Evolutionary conservation across 2,888 invertebrate species (phyloP).

Genomic region (Aporophyla lueneburgensis): DNA sequence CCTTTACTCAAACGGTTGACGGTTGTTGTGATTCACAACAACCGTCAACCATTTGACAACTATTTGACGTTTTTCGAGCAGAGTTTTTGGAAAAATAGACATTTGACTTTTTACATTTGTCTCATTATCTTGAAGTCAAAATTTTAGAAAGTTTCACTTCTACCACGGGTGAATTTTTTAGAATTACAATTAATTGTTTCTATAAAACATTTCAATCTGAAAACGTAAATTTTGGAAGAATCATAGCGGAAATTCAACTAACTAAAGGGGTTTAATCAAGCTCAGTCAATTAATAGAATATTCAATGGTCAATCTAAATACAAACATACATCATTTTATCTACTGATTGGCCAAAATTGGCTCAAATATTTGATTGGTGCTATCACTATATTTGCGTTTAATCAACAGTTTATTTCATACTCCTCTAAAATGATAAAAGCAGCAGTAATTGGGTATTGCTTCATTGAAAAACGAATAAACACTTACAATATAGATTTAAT

Average conservation of each 20-base stretch:
- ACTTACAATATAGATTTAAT: neutral
- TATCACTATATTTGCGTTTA: conserved; percentile 10
- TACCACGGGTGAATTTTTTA: no score
- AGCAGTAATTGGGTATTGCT: neutral
- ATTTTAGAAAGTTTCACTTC: no score
- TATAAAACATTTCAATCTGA: neutral
- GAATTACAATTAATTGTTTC: neutral
- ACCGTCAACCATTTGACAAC: no score
- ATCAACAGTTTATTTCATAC: conserved; percentile 21
- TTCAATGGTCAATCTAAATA: conserved; percentile 32
- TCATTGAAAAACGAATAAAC: neutral
- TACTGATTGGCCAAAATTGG: conserved; percentile 30
- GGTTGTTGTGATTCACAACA: no score
- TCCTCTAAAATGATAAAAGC: neutral
- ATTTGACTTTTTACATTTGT: no score
- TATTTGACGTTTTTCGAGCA: no score
- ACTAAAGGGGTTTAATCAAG: conserved; percentile 20
- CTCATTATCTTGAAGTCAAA: no score
- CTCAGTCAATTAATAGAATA: conserved; percentile 33
- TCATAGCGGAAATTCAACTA: neutral
- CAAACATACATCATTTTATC: conserved; percentile 33
- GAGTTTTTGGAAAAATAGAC: no score
- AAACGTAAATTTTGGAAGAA: neutral
- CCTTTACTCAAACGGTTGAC: no score
- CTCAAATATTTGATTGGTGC: conserved; percentile 24